A percentile compares a stretch with the other conserved stretches of the same genome.
Evolutionary conservation across 2,888 invertebrate genomes (phyloP).

Genomic region (Rhingia campestris): DNA sequence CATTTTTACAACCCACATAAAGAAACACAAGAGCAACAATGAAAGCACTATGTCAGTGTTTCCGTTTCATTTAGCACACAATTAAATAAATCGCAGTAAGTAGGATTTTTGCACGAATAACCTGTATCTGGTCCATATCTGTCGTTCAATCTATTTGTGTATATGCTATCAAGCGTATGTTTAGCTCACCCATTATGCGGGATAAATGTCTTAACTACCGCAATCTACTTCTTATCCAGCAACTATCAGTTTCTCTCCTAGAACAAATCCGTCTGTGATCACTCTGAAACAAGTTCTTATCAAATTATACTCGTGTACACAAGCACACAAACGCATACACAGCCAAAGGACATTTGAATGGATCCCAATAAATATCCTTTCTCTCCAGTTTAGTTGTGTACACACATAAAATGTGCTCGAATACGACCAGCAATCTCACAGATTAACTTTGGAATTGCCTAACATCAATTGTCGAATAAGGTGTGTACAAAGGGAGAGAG

Average conservation of each 20-base stretch:
- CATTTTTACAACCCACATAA: conserved; percentile 12
- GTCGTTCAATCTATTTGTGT: conserved; percentile 37
- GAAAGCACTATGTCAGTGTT: conserved; percentile 75
- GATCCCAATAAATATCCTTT: conserved; percentile 68
- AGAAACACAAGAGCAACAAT: conserved; percentile 5
- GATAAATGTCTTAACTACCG: conserved; percentile 67
- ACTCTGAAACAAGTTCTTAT: conserved; percentile 66
- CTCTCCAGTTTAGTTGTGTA: conserved; percentile 62
- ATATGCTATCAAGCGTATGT: conserved; percentile 42
- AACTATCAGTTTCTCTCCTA: neutral
- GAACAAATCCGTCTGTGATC: conserved; percentile 49
- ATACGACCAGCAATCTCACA: conserved; percentile 66
- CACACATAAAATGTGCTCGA: conserved; percentile 56
- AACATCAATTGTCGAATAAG: conserved; percentile 69
- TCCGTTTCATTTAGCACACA: conserved; percentile 82
- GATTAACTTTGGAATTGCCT: conserved; percentile 68
- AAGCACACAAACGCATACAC: conserved; percentile 16
- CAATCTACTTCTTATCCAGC: conserved; percentile 34
- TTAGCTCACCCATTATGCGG: conserved; percentile 27
- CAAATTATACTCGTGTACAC: conserved; percentile 35
- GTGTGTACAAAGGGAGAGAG: conserved; percentile 43
- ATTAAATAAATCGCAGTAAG: conserved; percentile 78
- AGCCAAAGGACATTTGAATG: conserved; percentile 59
- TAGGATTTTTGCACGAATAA: conserved; percentile 43
- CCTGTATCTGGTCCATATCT: conserved; percentile 29